phyloP scores from a whole-genome alignment of 2,113 vertebrate species.

The Campylomormyrus tamandua region DNA sequence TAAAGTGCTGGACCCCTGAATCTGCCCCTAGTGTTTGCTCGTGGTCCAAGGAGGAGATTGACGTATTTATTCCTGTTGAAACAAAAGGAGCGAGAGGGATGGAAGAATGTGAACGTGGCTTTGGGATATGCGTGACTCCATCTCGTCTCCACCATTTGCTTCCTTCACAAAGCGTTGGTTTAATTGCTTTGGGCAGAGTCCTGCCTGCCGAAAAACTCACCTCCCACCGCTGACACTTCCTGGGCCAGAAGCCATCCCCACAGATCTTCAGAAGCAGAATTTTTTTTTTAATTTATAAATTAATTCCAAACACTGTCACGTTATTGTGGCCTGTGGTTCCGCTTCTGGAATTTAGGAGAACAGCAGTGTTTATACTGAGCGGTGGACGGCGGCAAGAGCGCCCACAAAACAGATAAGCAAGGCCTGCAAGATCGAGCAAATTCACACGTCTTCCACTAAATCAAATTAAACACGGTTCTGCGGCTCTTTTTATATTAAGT shows the following conservation, averaged over 20 bases:
- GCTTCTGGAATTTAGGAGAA: background rate
- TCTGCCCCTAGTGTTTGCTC: background rate
- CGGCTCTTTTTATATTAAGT: background rate
- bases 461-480: background rate
- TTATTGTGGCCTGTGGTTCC: background rate
- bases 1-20: background rate
- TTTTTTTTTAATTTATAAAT: background rate
- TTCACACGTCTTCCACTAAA: background rate
- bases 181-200: background rate
- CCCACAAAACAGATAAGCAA: background rate
- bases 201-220: background rate
- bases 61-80: conserved; percentile 20
- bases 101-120: background rate
- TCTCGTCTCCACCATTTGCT: background rate
- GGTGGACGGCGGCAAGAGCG: background rate
- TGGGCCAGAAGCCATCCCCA: background rate
- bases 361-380: background rate
- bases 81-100: background rate
- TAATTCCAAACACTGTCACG: background rate
- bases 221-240: background rate
- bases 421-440: background rate
- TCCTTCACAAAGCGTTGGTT: background rate
- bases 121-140: background rate
- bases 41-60: background rate
- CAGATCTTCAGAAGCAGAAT: background rate